Percentiles rank a stretch among this genome's conserved stretches.
phyloP scores from a whole-genome alignment of 2,113 vertebrate genomes.

The Pleuronectes platessa region DNA sequence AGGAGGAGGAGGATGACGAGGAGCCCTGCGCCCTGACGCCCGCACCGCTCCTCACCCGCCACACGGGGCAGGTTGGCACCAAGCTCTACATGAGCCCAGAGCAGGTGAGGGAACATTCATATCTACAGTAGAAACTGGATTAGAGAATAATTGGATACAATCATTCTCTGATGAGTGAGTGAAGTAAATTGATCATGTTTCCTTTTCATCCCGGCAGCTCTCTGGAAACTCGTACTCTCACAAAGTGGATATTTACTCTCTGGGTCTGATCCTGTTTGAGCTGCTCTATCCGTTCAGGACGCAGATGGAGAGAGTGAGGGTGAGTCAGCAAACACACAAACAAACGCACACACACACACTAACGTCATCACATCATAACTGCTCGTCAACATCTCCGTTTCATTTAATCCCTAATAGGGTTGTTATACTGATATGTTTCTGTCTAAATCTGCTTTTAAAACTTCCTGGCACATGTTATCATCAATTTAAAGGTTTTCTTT shows the following conservation, averaged over 20 bases:
- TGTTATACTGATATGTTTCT: not conserved
- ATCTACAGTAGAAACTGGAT: too few species aligned
- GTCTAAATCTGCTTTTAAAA: not conserved
- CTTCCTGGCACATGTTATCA: not conserved
- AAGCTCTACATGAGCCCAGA: slow-evolving; percentile 99
- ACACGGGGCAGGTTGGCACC: slow-evolving; percentile 98
- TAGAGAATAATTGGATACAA: too few species aligned
- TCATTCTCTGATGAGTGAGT: too few species aligned
- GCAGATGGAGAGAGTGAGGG: slow-evolving; percentile 97
- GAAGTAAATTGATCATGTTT: not conserved
- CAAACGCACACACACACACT: not conserved
- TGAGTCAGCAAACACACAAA: slow-evolving; percentile 68
- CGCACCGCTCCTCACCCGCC: slow-evolving; percentile 92
- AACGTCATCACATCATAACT: not conserved
- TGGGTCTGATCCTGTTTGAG: slow-evolving; percentile 98
- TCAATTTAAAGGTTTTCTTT: too few species aligned
- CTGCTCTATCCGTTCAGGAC: slow-evolving; percentile 95
- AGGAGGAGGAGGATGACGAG: slow-evolving; percentile 96
- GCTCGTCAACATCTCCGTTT: not conserved
- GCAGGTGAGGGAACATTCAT: slow-evolving; percentile 84
- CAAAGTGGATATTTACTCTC: slow-evolving; percentile 98
- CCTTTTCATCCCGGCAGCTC: slow-evolving; percentile 81
- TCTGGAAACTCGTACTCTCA: slow-evolving; percentile 96
- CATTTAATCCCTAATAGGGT: not conserved
- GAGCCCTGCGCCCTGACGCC: slow-evolving; percentile 88